Evolutionary conservation across 2,888 invertebrate genomes (phyloP).

Genomic region (Lepidochrysops patricia): DNA sequence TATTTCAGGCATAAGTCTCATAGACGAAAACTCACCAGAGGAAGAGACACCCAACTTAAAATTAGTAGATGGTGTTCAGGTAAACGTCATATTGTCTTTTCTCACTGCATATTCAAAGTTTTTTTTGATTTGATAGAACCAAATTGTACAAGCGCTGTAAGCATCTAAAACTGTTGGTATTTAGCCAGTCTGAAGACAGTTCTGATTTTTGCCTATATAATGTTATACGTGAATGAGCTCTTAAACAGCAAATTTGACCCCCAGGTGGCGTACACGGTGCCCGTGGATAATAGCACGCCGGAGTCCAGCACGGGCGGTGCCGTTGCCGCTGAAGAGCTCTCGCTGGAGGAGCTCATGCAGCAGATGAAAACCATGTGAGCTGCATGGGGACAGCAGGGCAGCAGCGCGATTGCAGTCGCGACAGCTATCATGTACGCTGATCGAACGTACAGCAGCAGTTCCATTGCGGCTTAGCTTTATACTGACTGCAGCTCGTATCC

Average conservation of each 20-base stretch:
- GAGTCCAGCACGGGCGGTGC: conserved; percentile 59
- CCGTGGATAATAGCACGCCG: conserved; percentile 59
- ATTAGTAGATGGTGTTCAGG: conserved; percentile 63
- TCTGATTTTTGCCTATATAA: too few species aligned
- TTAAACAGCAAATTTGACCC: too few species aligned
- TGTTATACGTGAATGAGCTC: too few species aligned
- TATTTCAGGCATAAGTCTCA: conserved; percentile 74
- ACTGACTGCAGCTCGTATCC: background rate
- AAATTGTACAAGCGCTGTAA: too few species aligned
- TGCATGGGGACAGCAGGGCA: background rate
- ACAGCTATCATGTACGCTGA: too few species aligned
- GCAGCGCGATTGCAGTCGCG: background rate
- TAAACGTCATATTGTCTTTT: conserved; percentile 24
- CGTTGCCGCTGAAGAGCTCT: conserved; percentile 72
- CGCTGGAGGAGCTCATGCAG: conserved; percentile 92
- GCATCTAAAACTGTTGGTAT: too few species aligned
- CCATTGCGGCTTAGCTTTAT: background rate
- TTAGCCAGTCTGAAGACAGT: too few species aligned
- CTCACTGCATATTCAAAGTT: too few species aligned
- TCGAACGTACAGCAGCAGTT: background rate
- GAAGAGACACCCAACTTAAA: conserved; percentile 51
- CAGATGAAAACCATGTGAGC: conserved; percentile 91
- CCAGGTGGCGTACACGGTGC: conserved; percentile 84
- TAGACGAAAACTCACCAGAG: conserved; percentile 82
- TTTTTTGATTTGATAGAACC: too few species aligned